A percentile compares a stretch with the other conserved stretches of the same genome.
phyloP scores from a whole-genome alignment of 2,888 invertebrate genomes.

The Petrolisthes manimaculis region DNA sequence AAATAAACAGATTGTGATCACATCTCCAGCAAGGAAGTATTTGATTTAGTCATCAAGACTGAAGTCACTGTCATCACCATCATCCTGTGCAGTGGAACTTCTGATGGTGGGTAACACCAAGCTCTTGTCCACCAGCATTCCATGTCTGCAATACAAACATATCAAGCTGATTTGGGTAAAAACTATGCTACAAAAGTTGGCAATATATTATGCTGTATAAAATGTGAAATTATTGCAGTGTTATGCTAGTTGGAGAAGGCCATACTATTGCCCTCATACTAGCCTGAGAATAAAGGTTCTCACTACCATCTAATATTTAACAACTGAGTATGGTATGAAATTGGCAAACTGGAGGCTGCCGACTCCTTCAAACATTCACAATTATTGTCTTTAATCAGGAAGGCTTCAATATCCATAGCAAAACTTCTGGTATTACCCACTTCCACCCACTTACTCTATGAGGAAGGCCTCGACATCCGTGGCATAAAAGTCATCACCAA shows the following conservation, averaged over 20 bases:
- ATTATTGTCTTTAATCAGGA: no score
- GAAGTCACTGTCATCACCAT: constrained; percentile 57
- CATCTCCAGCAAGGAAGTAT: not conserved
- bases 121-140: constrained; percentile 50
- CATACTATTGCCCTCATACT: no score
- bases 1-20: not conserved
- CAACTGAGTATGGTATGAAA: no score
- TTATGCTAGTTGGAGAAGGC: no score
- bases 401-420: no score
- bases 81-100: constrained; percentile 9
- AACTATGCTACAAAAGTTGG: not conserved
- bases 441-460: constrained; percentile 74
- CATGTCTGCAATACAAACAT: constrained; percentile 42
- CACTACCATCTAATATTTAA: no score
- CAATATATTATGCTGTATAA: no score
- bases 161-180: not conserved
- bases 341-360: no score
- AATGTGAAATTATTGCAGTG: no score
- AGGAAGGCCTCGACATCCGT: constrained; percentile 92
- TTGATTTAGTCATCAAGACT: constrained; percentile 55
- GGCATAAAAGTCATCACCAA: constrained; percentile 90
- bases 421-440: not conserved
- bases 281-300: no score
- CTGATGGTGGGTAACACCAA: constrained; percentile 50
- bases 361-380: no score